Evolutionary conservation across 2,113 vertebrate species (phyloP), one percentile per base, ranked within the genome.

Genomic region (Antennarius striatus): DNA sequence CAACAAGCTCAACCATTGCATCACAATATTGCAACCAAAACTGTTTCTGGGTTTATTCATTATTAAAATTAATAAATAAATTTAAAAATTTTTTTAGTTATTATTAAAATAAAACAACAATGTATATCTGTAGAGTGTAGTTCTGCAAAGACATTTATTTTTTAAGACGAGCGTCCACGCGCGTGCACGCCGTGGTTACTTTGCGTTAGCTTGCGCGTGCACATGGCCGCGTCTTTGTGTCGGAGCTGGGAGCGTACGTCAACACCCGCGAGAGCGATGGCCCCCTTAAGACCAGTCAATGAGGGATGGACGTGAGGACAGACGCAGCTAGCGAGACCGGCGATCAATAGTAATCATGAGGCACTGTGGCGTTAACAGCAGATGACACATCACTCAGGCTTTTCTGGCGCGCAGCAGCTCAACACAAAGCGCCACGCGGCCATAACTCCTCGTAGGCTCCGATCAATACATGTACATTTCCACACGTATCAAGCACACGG

Each of bases 261-360:
- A 79, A 72, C 47, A 54, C 67, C 69, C 50, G 36, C 67, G 63
- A 81, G 75, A 89, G 56, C 71, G 81, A 80, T 77, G 78, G 79
- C 71, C 83, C 72, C 79, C 78, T 79, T 68, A 77, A 79, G 75
- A 86, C 80, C 78, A 88, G 90, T 91, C 89, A 90, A 91, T 90
- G 88, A 81, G 82, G 89, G 73, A 77, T 29, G 80, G 80, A 88
- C 80, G 61, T 68, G 50, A 71, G 81, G 86, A 86, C 69, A 70
- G 85, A 90, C 81, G 80, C 87, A 85, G 87, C 85, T 69, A 57
- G 77, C 63, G 62, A 88, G 79, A 62, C 75, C 47, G 68, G 43
- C 62, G 71, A 92, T 92, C 92, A 84, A 93, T 92, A 92, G 82
- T 89, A 91, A 92, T 92, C 90, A 92, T 89, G 88, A 89, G 84